Evolutionary conservation across 2,113 vertebrate species (phyloP), one percentile per base, ranked within the genome.

Genomic region (Rissa tridactyla): DNA sequence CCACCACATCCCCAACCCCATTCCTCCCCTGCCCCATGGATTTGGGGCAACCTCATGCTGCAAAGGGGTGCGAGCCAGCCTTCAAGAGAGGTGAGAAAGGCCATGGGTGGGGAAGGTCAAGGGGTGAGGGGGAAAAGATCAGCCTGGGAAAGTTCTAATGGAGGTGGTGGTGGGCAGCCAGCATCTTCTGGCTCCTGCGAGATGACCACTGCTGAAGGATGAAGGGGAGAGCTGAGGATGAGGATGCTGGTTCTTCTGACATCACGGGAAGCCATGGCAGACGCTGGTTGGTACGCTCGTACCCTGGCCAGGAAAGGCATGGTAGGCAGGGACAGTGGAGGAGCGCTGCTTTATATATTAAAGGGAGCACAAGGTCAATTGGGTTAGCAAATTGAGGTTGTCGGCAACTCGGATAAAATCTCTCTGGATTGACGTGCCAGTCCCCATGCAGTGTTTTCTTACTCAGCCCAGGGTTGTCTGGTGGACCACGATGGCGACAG

Each of bases 401-500:
- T 90, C 89, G 86, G 69, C 60, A 86, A 1, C 54, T 69, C 2
- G 0, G 66, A 23, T 86, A 34, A 36, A 78, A 89, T 52, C 64
- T 26, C 49, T 62, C 23, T 40, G 69, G 42, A 58, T 7, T 66
- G 72, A 75, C 1, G 0, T 51, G 42, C 19, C 6, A 29, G 36
- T 57, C 55, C 42, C 25, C 40, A 11, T 4, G 36, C 38, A 4
- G 15, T 30, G 18, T 64, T 68, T 49, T 36, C n/a, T 46, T 71
- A 68, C 10, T 65, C 55, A 60, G 57, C n/a, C 47, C 2, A 2
- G 73, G 71, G 20, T 68, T 79, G 17, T 47, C 34, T 8, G 3
- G 58, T 65, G 68, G 62, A 61, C 49, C 40, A 29, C 0, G 0
- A 10, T 21, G 58, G 42, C 0, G 0, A 47, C 29, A 69, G 82